Percentiles rank a stretch among this genome's conserved stretches.
Evolutionary conservation across 2,888 invertebrate species (phyloP).

Genomic region (Dynastes tityus): DNA sequence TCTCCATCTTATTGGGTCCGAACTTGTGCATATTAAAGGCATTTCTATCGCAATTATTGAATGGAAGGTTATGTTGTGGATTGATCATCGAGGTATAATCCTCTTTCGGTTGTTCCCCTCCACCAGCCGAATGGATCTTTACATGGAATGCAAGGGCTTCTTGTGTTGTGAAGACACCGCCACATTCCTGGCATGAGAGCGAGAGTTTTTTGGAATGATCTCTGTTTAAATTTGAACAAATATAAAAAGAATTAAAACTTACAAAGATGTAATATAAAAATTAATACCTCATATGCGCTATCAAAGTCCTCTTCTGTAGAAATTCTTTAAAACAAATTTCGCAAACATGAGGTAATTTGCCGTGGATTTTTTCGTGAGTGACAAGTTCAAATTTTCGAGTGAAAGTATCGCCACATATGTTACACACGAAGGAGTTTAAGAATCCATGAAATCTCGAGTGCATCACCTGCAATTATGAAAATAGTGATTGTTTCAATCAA

Average conservation of each 20-base stretch:
- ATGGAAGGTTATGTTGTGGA: slow-evolving; percentile 49
- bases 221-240: slow-evolving; percentile 21
- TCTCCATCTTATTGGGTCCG: slow-evolving; percentile 34
- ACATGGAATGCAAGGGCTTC: slow-evolving; percentile 86
- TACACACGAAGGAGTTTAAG: slow-evolving; percentile 94
- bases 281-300: slow-evolving; percentile 83
- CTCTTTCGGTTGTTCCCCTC: slow-evolving; percentile 70
- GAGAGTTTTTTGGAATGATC: slow-evolving; percentile 49
- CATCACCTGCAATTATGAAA: slow-evolving; percentile 76
- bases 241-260: neutral
- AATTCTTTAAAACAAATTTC: slow-evolving; percentile 90
- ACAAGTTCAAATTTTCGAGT: slow-evolving; percentile 90
- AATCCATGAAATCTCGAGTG: slow-evolving; percentile 96
- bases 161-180: slow-evolving; percentile 78
- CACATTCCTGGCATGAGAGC: slow-evolving; percentile 73
- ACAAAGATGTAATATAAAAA: neutral
- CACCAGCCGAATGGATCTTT: slow-evolving; percentile 79
- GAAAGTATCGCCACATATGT: slow-evolving; percentile 90
- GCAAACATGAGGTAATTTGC: slow-evolving; percentile 86
- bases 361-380: slow-evolving; percentile 87
- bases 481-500: neutral
- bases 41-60: slow-evolving; percentile 58
- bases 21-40: slow-evolving; percentile 44
- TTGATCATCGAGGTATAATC: slow-evolving; percentile 33
- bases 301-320: slow-evolving; percentile 85